phyloP scores from a whole-genome alignment of 2,797 vertebrate species.

The Poecilia wingei region DNA sequence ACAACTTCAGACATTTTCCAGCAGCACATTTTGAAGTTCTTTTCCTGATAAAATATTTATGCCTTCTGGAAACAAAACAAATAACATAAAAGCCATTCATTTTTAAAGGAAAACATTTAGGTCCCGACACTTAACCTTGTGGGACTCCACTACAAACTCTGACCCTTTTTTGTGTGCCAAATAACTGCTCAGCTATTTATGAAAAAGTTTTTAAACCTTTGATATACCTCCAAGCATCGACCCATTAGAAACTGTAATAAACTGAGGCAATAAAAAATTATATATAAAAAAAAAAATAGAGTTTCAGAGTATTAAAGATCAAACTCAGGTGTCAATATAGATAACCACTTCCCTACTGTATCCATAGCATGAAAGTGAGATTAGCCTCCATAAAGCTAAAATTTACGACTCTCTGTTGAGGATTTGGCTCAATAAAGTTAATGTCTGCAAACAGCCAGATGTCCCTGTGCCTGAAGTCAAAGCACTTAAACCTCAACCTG shows the following conservation, averaged over 20 bases:
- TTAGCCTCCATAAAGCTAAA: constrained; percentile 2
- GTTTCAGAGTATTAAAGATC: neutral
- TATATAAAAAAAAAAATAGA: neutral
- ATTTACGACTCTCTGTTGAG: constrained; percentile 12
- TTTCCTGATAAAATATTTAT: neutral
- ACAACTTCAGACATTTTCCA: neutral
- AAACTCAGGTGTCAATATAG: neutral
- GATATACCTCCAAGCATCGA: neutral
- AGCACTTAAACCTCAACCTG: constrained; percentile 54
- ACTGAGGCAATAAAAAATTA: neutral
- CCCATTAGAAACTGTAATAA: neutral
- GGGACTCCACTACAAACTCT: neutral
- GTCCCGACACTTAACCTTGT: neutral
- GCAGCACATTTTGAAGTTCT: neutral
- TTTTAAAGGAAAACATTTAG: neutral
- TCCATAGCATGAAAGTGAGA: constrained; percentile 7
- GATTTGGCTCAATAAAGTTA: constrained; percentile 37
- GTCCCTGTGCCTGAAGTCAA: constrained; percentile 53
- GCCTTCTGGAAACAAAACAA: neutral
- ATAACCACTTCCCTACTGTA: neutral
- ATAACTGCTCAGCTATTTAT: neutral
- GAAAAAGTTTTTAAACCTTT: neutral
- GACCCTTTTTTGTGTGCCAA: neutral
- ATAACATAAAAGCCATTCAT: neutral
- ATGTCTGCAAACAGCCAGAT: constrained; percentile 51